phyloP scores from a whole-genome alignment of 2,888 invertebrate species.

The Drosophila monieri region DNA sequence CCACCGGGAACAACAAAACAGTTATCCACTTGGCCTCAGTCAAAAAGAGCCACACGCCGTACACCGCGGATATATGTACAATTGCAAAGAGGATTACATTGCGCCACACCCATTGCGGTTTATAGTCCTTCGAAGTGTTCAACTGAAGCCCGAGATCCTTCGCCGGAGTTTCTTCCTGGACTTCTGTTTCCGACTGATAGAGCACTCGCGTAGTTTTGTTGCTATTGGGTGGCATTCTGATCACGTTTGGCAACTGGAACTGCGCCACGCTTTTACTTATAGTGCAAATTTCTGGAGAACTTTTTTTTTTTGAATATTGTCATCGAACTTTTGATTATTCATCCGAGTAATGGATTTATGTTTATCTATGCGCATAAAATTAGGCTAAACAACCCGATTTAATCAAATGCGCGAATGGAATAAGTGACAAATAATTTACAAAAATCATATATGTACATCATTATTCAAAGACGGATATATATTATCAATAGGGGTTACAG shows the following conservation, averaged over 20 bases:
- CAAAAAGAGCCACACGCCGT: slow-evolving; percentile 89
- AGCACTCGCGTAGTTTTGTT: slow-evolving; percentile 85
- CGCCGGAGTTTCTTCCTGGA: slow-evolving; percentile 86
- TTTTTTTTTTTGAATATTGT: not conserved
- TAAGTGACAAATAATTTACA: no score
- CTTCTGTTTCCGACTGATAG: slow-evolving; percentile 88
- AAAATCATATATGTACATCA: no score
- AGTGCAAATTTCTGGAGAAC: not conserved
- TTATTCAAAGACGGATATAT: no score
- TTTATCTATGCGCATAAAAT: not conserved
- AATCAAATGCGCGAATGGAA: not conserved
- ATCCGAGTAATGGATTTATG: not conserved
- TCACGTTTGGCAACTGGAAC: slow-evolving; percentile 9
- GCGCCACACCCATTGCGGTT: slow-evolving; percentile 90
- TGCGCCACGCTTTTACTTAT: slow-evolving; percentile 5
- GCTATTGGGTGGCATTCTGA: slow-evolving; percentile 66
- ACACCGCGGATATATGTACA: slow-evolving; percentile 90
- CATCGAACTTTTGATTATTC: no score
- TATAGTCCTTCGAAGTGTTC: slow-evolving; percentile 86
- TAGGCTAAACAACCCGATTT: not conserved
- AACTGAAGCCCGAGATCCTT: slow-evolving; percentile 84
- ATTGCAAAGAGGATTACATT: slow-evolving; percentile 91
- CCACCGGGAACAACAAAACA: slow-evolving; percentile 85
- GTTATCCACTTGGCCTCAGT: slow-evolving; percentile 90
- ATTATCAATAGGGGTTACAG: no score